phyloP scores from a whole-genome alignment of 2,888 invertebrate genomes.

The Tipula helvola region DNA sequence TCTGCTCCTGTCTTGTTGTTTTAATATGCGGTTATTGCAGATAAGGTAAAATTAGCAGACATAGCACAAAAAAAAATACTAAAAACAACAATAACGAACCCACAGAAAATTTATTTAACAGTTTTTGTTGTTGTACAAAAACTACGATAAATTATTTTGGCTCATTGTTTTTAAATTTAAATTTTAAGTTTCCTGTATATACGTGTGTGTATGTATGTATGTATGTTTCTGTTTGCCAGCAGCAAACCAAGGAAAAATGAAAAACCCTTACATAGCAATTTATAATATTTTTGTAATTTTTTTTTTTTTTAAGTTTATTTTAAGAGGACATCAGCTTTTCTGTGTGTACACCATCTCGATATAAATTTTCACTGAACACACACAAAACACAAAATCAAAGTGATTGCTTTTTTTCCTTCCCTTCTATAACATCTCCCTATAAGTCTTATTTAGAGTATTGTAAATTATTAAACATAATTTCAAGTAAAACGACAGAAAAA shows the following conservation, averaged over 20 bases:
- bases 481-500: neutral
- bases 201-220: neutral
- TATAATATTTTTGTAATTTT: neutral
- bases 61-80: neutral
- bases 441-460: neutral
- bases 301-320: neutral
- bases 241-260: neutral
- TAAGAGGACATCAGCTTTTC: neutral
- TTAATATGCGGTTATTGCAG: constrained; percentile 4
- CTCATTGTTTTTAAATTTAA: constrained; percentile 1
- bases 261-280: neutral
- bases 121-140: neutral
- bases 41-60: constrained; percentile 4
- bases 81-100: neutral
- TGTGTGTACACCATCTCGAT: neutral
- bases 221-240: neutral
- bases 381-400: neutral
- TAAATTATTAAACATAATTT: neutral
- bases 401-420: neutral
- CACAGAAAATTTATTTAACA: neutral
- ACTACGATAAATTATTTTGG: neutral
- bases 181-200: neutral
- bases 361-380: neutral
- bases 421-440: neutral
- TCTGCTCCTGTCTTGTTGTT: constrained; percentile 4